phyloP scores from a whole-genome alignment of 2,888 invertebrate genomes.

The Piscicola geometra region DNA sequence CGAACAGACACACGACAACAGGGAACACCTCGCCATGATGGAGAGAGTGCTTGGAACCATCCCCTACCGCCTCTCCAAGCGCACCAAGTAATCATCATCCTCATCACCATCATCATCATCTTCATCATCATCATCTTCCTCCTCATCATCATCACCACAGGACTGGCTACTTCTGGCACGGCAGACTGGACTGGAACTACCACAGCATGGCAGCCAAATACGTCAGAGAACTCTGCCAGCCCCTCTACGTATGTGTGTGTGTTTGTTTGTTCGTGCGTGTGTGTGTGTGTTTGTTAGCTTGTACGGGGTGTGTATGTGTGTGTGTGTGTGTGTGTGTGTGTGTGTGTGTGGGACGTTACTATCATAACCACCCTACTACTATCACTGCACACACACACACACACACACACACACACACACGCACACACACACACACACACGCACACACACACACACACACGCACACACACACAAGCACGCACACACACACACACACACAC shows the following conservation, averaged over 20 bases:
- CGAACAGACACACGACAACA: conserved; percentile 98
- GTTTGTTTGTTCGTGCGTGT: too few species aligned
- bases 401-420: too few species aligned
- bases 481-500: too few species aligned
- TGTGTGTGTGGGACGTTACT: too few species aligned
- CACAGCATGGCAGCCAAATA: conserved; percentile 93
- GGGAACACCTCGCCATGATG: conserved; percentile 99
- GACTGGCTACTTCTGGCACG: conserved; percentile 96
- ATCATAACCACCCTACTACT: too few species aligned
- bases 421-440: too few species aligned
- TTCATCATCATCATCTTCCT: not conserved
- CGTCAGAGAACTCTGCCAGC: conserved; percentile 95
- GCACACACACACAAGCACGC: too few species aligned
- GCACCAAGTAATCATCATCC: conserved; percentile 61
- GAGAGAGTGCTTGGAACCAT: conserved; percentile 90
- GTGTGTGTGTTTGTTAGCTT: too few species aligned
- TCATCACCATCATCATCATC: not conserved
- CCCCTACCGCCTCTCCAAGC: conserved; percentile 73
- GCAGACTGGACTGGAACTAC: conserved; percentile 95
- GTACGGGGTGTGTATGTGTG: too few species aligned
- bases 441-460: too few species aligned
- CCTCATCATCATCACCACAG: conserved; percentile 57
- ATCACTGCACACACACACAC: too few species aligned
- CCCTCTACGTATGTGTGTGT: conserved; percentile 68
- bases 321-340: too few species aligned